Base-by-base conservation (phyloP, 2,797 vertebrate genomes). In the Lemur catta region DNA sequence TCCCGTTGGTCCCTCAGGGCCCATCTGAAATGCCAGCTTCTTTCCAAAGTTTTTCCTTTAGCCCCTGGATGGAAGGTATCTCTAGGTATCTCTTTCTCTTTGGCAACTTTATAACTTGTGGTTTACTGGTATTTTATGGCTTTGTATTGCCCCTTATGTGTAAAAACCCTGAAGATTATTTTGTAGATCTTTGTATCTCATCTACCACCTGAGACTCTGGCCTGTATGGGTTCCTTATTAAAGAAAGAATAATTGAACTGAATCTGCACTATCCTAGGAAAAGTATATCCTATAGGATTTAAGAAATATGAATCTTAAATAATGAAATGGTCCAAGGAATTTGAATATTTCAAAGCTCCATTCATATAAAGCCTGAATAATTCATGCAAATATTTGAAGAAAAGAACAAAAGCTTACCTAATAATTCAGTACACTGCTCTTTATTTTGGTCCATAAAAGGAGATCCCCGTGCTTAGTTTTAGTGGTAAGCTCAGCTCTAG, bases 331-430 rank as follows among this genome's bases (percentile, higher is more conserved):
- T 95, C 95, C 87, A 88, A 94, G 93, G 90, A 95, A 97, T 95
- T 86, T 94, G 95, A 97, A 93, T 93, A 96, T 97, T 97, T 97
- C 93, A 96, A 93, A 89, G 82, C 48, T 71, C 78, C 75, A 86
- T 75, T 92, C 85, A 96, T 65, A 93, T 43, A 93, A 85, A 95
- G 79, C 30, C 91, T 93, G 63, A 95, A 97, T 97, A 97, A 97
- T 97, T 95, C 92, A 95, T 94, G 94, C 82, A 97, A 96, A 97
- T 97, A 96, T 97, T 95, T 97, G 93, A 97, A 91, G 97, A 89
- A 92, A 91, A 97, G 92, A 97, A 96, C 92, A 96, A 96, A 97
- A 95, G 63, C 90, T 84, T 92, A 71, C 80, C 81, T 92, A 91
- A 96, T 95, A 94, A 96, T 86, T 63, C 78, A 93, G 59, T 74